phyloP scores from a whole-genome alignment of 23 tunicate genomes.

The Phallusia fumigata region DNA sequence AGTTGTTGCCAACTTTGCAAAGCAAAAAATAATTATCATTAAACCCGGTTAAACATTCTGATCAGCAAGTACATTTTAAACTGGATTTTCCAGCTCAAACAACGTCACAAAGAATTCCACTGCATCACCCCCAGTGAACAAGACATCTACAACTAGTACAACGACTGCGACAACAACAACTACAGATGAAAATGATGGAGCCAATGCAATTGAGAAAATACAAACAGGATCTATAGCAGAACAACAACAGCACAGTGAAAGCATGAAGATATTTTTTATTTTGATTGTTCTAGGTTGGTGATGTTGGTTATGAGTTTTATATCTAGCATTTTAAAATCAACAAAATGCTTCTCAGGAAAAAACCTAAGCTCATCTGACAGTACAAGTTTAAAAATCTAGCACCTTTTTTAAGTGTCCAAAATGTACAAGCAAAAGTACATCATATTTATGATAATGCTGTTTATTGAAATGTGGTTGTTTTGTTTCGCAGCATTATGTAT shows the following conservation, averaged over 20 bases:
- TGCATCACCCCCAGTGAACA: background rate
- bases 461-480: background rate
- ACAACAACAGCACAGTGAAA: conserved; percentile 74
- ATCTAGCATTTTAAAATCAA: too few species aligned
- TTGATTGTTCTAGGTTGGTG: conserved; percentile 70
- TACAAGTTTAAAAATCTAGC: too few species aligned
- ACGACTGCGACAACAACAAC: conserved; percentile 14
- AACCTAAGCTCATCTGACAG: too few species aligned
- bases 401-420: too few species aligned
- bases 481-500: conserved; percentile 69
- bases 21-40: too few species aligned
- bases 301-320: background rate
- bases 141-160: background rate
- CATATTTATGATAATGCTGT: background rate
- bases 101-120: background rate
- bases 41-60: too few species aligned
- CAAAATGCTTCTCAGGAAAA: too few species aligned
- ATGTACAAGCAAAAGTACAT: too few species aligned
- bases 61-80: too few species aligned
- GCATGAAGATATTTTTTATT: conserved; percentile 87
- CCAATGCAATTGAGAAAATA: conserved; percentile 45
- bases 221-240: conserved; percentile 81
- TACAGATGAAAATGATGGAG: conserved; percentile 7
- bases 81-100: background rate
- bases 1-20: too few species aligned